Percentiles rank a stretch among this genome's conserved stretches.
Conservation (phyloP, 2,797 vertebrate species). For the Halcyon badia region DNA sequence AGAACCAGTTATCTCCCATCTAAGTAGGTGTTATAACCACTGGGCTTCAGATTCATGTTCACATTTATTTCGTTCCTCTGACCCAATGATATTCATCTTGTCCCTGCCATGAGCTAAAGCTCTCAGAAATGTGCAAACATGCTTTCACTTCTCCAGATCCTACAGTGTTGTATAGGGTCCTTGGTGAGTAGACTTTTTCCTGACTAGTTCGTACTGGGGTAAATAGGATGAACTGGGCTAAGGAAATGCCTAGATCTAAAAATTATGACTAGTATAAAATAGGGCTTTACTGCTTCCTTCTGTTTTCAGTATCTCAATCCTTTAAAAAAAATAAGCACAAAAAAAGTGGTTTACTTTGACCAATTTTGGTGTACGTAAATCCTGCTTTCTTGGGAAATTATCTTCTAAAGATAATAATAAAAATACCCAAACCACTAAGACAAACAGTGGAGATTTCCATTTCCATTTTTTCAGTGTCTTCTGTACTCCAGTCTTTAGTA, state of each 20-base stretch:
- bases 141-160: neutral
- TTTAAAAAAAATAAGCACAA: neutral
- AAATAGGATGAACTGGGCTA: neutral
- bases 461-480: neutral
- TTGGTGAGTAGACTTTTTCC: neutral
- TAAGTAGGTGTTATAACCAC: neutral
- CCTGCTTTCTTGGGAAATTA: neutral
- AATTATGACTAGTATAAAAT: neutral
- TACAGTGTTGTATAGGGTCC: neutral
- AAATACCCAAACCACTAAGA: neutral
- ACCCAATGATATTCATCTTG: neutral
- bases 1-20: neutral
- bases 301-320: neutral
- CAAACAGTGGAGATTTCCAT: neutral
- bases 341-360: neutral
- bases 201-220: neutral
- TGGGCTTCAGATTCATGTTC: neutral
- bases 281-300: neutral
- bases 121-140: neutral
- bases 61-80: neutral
- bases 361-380: neutral
- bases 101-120: neutral
- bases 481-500: neutral
- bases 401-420: neutral
- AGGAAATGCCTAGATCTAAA: neutral